Percentiles rank a stretch among this genome's conserved stretches.
phyloP scores from a whole-genome alignment of 2,797 vertebrate species.

The Lacerta viridis region DNA sequence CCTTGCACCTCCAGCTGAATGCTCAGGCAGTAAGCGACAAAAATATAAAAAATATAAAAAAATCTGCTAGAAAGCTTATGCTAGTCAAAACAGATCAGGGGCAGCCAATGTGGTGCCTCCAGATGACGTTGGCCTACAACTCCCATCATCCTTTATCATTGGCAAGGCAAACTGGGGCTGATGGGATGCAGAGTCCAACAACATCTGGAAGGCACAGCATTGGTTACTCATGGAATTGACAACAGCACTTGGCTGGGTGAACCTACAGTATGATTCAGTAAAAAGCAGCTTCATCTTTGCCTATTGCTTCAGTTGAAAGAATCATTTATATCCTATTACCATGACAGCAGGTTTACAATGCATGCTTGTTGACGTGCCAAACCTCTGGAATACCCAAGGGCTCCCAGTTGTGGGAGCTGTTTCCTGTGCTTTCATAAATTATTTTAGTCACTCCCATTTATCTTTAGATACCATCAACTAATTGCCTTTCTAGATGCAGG shows the following conservation, averaged over 20 bases:
- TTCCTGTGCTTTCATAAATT: slow-evolving; percentile 13
- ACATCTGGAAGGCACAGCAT: no score
- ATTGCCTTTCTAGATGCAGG: slow-evolving; percentile 31
- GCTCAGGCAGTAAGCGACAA: neutral
- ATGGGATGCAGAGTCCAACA: no score
- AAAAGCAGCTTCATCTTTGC: neutral
- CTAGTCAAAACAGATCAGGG: neutral
- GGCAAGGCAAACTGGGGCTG: no score
- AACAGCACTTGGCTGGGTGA: neutral
- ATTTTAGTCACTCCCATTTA: slow-evolving; percentile 25
- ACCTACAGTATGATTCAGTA: neutral
- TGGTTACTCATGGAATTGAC: no score
- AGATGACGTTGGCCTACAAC: neutral
- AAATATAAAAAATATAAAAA: neutral
- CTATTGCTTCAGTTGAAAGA: slow-evolving; percentile 17
- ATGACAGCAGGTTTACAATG: slow-evolving; percentile 28
- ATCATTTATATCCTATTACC: neutral
- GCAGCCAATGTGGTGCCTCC: neutral
- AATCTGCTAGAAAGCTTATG: neutral
- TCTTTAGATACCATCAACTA: slow-evolving; percentile 21
- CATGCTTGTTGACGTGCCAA: neutral
- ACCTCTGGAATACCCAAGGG: slow-evolving; percentile 22
- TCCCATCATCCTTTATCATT: no score
- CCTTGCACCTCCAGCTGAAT: neutral
- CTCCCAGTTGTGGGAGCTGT: slow-evolving; percentile 9